These are phyloP conservation scores for Megalurothrips usitatus DNA, from an alignment of 2,888 invertebrate genomes.

Conservation along the genomic window DNA sequence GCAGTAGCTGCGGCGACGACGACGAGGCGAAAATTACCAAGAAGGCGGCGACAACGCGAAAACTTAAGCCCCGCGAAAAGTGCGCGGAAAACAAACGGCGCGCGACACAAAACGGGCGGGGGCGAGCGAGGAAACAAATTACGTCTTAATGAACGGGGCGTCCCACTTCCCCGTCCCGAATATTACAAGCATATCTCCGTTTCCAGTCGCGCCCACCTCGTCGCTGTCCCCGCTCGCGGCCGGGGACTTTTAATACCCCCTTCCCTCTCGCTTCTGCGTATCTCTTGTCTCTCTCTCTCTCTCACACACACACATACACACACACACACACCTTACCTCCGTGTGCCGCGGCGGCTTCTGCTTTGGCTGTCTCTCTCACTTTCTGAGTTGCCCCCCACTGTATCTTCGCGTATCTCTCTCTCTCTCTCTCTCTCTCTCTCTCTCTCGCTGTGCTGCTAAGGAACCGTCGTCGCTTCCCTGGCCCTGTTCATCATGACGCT, in stretches of 20 bases:
- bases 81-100: neutral
- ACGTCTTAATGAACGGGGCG: neutral
- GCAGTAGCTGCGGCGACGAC: neutral
- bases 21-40: too few species aligned
- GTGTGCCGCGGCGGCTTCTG: neutral
- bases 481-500: too few species aligned
- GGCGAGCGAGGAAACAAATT: neutral
- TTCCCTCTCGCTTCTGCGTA: neutral
- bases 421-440: slow-evolving; percentile 18
- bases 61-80: neutral
- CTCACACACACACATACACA: neutral
- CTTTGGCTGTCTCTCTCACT: neutral
- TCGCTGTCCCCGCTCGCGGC: neutral
- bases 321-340: neutral
- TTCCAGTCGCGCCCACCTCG: neutral
- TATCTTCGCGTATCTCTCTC: neutral
- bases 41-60: neutral
- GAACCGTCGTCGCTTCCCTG: too few species aligned
- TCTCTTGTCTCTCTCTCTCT: neutral
- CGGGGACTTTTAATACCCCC: too few species aligned
- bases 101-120: neutral
- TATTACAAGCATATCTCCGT: neutral
- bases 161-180: neutral
- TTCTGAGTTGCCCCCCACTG: neutral
- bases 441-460: slow-evolving; percentile 2